Evolutionary conservation across 2,113 vertebrate genomes (phyloP).

Genomic region (Lanius ludovicianus): DNA sequence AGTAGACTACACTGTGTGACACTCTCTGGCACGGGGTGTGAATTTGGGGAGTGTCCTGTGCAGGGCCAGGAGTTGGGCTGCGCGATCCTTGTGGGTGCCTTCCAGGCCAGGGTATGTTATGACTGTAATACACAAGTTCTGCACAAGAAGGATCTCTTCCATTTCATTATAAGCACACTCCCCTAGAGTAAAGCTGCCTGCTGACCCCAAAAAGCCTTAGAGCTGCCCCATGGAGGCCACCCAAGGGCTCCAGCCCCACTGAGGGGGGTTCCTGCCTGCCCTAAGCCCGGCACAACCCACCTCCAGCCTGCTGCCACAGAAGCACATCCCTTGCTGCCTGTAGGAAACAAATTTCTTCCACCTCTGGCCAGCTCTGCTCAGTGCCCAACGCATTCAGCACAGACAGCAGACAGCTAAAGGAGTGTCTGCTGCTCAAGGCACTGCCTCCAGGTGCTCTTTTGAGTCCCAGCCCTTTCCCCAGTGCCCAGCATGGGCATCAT

Average conservation of each 20-base stretch:
- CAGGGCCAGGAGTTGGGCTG: background rate
- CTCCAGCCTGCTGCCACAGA: background rate
- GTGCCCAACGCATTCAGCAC: background rate
- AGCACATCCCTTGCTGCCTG: background rate
- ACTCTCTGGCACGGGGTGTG: background rate
- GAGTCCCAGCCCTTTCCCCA: background rate
- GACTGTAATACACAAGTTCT: background rate
- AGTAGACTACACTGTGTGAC: accelerated
- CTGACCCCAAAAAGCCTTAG: background rate
- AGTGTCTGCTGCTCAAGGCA: background rate
- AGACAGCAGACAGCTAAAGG: background rate
- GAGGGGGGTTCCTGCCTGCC: background rate
- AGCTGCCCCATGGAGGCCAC: background rate
- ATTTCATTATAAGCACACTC: accelerated
- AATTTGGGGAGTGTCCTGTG: background rate
- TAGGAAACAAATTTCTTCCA: background rate
- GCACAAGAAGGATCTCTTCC: no score
- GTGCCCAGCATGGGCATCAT: accelerated
- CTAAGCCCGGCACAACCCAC: background rate
- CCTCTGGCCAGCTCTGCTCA: background rate
- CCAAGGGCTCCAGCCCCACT: background rate
- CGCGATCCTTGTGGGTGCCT: no score
- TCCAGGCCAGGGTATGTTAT: background rate
- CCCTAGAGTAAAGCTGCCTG: background rate
- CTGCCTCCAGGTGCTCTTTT: background rate